These are phyloP conservation scores for Ceraclea dissimilis DNA, from an alignment of 2,888 invertebrate genomes.

Conservation along the genomic window DNA sequence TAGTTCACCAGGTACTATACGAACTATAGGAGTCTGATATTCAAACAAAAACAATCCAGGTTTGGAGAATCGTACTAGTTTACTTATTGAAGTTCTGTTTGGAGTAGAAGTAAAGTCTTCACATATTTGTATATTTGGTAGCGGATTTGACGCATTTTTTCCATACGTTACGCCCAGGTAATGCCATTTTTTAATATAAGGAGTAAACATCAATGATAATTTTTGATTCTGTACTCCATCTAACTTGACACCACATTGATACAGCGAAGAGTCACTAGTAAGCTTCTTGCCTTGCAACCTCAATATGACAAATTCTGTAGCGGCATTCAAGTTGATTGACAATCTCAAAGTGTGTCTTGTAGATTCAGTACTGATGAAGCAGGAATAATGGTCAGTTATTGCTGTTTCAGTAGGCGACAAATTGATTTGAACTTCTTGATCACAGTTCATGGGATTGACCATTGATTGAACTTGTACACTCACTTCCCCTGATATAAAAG, in stretches of 20 bases:
- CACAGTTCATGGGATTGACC: not conserved
- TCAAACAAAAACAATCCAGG: not conserved
- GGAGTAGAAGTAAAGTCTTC: too few relatives aligned
- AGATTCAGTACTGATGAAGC: not conserved
- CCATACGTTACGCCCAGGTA: constrained; percentile 3
- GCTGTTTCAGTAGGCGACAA: not conserved
- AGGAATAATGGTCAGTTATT: not conserved
- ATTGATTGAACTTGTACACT: not conserved
- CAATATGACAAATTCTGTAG: not conserved
- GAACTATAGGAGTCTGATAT: not conserved
- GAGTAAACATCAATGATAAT: not conserved
- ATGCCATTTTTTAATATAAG: constrained; percentile 2
- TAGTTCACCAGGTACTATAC: not conserved
- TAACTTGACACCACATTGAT: not conserved
- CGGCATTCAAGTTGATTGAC: not conserved
- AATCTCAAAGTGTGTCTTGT: not conserved
- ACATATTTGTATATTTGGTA: not conserved
- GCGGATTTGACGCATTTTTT: not conserved
- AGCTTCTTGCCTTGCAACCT: constrained; percentile 1
- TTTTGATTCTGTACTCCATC: not conserved
- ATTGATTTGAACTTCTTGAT: not conserved
- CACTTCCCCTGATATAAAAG: not conserved
- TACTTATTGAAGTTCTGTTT: not conserved
- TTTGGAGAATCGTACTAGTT: not conserved
- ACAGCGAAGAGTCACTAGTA: not conserved